A percentile compares a stretch with the other conserved stretches of the same genome.
phyloP scores from a whole-genome alignment of 1,140 invertebrate genomes.

The Euura saliciscinereae region DNA sequence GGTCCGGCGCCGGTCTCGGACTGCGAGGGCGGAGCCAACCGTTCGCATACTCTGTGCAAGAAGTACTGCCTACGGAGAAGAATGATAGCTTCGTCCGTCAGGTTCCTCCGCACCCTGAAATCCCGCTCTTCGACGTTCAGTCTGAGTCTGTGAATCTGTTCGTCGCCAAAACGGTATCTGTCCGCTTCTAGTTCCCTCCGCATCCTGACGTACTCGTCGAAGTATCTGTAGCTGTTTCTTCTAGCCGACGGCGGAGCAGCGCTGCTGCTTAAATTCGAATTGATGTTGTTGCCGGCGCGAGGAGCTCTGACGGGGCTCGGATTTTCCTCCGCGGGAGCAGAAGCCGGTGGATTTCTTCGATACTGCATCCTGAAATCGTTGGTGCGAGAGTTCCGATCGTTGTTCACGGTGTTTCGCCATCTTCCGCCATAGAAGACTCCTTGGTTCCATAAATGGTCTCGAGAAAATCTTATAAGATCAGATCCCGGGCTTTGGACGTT shows the following conservation, averaged over 20 bases:
- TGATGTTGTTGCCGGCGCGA: not conserved
- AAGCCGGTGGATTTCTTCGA: not conserved
- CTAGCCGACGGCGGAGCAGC: not conserved
- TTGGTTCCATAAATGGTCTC: slow-evolving; percentile 33
- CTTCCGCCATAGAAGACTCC: slow-evolving; percentile 27
- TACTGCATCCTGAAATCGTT: slow-evolving; percentile 10
- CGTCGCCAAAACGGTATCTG: not conserved
- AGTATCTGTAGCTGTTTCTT: not conserved
- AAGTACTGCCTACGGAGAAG: slow-evolving; percentile 11
- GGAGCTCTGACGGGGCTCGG: not conserved
- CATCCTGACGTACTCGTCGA: not conserved
- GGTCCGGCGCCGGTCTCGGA: not conserved
- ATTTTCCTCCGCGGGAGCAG: not conserved
- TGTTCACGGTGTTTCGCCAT: not conserved
- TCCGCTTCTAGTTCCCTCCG: slow-evolving; percentile 1
- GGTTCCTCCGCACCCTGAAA: slow-evolving; percentile 22
- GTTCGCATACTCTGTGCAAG: not conserved
- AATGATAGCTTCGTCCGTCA: slow-evolving; percentile 23
- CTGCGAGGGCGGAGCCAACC: not conserved
- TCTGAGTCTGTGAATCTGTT: not conserved
- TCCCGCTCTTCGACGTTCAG: slow-evolving; percentile 8
- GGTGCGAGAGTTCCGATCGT: not conserved
- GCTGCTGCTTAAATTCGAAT: not conserved
- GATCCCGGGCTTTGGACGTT: slow-evolving; percentile 28
- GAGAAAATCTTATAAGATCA: slow-evolving; percentile 27